Evolutionary conservation across 2,888 invertebrate species (phyloP), one percentile per base, ranked within the genome.

Genomic region (Buathra laborator): DNA sequence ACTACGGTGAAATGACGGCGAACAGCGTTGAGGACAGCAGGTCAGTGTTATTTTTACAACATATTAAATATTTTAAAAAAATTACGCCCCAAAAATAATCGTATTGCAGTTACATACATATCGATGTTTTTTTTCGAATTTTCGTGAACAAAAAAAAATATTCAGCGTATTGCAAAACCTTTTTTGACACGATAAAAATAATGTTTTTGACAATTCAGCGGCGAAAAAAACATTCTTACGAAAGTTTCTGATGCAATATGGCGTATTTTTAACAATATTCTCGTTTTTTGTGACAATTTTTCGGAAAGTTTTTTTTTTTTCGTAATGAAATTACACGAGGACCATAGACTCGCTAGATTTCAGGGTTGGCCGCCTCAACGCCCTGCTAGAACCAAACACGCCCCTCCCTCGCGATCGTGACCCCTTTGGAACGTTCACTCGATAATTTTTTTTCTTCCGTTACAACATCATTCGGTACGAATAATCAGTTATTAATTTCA

Each of bases 21-120:
- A 66, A 86, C 56, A 85, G 84, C 79, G 87, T 87, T 19, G 88
- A 88, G 83, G 85, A 48, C 48, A 87, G 85, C 85, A 88, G 88
- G 88, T 88, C 80, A 83, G 87, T 88, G 12, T 24, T 19, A n/a
- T 48, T 81, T 81, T 77, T 53, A 43, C 32, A 56, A 44, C 62
- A 19, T 56, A 16, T 48, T 16, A 6, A 16, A 10, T 48, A 14
- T 74, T 24, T 46, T 44, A 12, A 2, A 70, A 53, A 70, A 14
- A 44, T 29, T 67, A 66, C 16, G 44, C 16, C 4, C 43, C 16
- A 3, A 7, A 53, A 10, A 68, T 6, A 48, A 48, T 68, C 44
- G 32, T 59, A 46, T 51, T 48, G 51, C 19, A 59, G 43, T 7
- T 74, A 59, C 12, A 24, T 0, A 16, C 6, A 16, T 16, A n/a